Percentiles rank a stretch among this genome's conserved stretches.
phyloP scores from a whole-genome alignment of 2,797 vertebrate species.

The Pelochelys cantorii region DNA sequence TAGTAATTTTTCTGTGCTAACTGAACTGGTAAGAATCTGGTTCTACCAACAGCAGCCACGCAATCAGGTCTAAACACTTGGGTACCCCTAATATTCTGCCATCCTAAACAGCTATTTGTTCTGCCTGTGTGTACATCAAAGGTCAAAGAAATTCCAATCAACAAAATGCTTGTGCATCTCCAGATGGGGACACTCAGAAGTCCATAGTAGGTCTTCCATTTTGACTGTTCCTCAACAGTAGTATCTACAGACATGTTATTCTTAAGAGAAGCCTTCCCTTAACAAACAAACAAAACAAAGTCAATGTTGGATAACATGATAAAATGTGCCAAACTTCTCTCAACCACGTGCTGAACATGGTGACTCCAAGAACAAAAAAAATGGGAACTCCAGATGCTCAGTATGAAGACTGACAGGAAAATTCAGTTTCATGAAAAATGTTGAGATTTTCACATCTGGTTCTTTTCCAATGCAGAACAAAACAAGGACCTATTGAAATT shows the following conservation, averaged over 20 bases:
- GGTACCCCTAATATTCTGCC: background rate
- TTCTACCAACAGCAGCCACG: accelerated
- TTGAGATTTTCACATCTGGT: background rate
- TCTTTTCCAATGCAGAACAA: background rate
- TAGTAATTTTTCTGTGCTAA: background rate
- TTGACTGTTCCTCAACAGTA: background rate
- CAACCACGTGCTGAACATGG: background rate
- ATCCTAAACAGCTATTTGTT: background rate
- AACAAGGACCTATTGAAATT: background rate
- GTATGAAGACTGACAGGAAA: background rate
- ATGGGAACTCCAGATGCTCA: background rate
- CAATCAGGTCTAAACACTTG: background rate
- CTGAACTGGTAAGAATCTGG: background rate
- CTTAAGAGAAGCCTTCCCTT: background rate
- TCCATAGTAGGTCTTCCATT: background rate
- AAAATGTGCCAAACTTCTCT: constrained; percentile 10
- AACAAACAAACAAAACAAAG: background rate
- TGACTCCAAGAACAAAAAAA: constrained; percentile 10
- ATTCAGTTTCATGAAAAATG: background rate
- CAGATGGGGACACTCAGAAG: background rate
- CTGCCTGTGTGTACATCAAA: background rate
- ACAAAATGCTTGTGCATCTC: background rate
- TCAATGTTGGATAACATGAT: background rate
- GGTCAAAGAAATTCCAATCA: accelerated
- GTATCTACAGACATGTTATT: background rate